Evolutionary conservation across 2,888 invertebrate species (phyloP).

Genomic region (Artemia sinica): DNA sequence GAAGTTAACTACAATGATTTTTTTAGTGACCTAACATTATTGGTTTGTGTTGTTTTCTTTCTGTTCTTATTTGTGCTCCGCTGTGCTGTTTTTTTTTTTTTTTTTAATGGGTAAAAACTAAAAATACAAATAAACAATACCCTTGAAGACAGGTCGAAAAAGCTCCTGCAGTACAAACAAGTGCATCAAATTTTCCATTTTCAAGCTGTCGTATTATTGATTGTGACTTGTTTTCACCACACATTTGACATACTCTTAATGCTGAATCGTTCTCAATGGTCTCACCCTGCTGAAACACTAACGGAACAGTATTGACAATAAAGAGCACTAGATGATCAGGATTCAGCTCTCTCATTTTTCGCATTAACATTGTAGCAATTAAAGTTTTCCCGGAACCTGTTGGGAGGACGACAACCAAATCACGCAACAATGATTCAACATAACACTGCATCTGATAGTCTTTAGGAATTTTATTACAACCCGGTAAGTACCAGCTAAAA

Average conservation of each 20-base stretch:
- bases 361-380: slow-evolving; percentile 16
- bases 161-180: too few relatives aligned
- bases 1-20: too few relatives aligned
- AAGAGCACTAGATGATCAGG: slow-evolving; percentile 12
- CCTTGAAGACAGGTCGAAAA: too few relatives aligned
- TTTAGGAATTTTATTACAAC: neutral
- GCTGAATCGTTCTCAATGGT: neutral
- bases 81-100: too few relatives aligned
- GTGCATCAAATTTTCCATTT: too few relatives aligned
- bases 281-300: slow-evolving; percentile 18
- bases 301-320: slow-evolving; percentile 13
- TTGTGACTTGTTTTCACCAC: neutral
- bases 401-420: slow-evolving; percentile 15
- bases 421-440: slow-evolving; percentile 15
- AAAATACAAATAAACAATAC: too few relatives aligned
- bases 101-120: too few relatives aligned
- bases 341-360: slow-evolving; percentile 15
- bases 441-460: slow-evolving; percentile 3
- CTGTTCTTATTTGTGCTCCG: too few relatives aligned
- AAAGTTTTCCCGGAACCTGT: slow-evolving; percentile 17
- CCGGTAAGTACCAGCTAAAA: too few relatives aligned
- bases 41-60: too few relatives aligned
- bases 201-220: too few relatives aligned
- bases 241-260: slow-evolving; percentile 11
- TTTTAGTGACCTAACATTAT: too few relatives aligned